Conservation (phyloP, 1,140 invertebrate species). For the Galendromus occidentalis region DNA sequence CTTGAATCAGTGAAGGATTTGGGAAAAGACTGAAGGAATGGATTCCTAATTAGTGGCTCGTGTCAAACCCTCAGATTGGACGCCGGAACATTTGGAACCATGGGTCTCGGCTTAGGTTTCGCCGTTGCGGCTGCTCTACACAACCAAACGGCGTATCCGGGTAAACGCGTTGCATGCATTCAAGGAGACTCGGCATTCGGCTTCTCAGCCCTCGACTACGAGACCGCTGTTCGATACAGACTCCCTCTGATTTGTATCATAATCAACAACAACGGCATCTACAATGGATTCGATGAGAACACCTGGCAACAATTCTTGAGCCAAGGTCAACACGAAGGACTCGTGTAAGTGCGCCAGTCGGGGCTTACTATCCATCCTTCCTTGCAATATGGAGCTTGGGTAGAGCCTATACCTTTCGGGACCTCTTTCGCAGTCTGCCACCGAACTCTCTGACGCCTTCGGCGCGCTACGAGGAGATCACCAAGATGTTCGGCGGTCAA, state of each 20-base stretch:
- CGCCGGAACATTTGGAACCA: conserved; percentile 71
- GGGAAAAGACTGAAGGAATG: conserved; percentile 7
- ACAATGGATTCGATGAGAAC: conserved; percentile 57
- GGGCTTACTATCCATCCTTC: background rate
- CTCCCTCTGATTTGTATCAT: conserved; percentile 74
- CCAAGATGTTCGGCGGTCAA: conserved; percentile 54
- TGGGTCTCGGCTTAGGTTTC: conserved; percentile 86
- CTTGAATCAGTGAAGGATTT: conserved; percentile 7
- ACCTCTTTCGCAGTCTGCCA: conserved; percentile 42
- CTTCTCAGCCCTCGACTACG: conserved; percentile 91
- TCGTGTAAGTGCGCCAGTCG: conserved; percentile 27
- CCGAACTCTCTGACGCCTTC: conserved; percentile 52
- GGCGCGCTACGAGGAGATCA: conserved; percentile 69
- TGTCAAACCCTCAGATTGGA: conserved; percentile 25
- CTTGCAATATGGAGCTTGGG: background rate
- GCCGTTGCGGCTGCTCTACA: conserved; percentile 76
- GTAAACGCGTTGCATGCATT: conserved; percentile 59
- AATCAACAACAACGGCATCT: conserved; percentile 90
- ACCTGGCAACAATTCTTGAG: conserved; percentile 45
- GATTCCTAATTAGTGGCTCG: background rate
- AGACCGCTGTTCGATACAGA: conserved; percentile 63
- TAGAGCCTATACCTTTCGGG: background rate
- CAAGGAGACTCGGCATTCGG: conserved; percentile 93
- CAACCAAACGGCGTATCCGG: conserved; percentile 54
- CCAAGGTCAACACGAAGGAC: conserved; percentile 35